phyloP scores from a whole-genome alignment of 2,888 invertebrate genomes.

The Andrena trimmerana region DNA sequence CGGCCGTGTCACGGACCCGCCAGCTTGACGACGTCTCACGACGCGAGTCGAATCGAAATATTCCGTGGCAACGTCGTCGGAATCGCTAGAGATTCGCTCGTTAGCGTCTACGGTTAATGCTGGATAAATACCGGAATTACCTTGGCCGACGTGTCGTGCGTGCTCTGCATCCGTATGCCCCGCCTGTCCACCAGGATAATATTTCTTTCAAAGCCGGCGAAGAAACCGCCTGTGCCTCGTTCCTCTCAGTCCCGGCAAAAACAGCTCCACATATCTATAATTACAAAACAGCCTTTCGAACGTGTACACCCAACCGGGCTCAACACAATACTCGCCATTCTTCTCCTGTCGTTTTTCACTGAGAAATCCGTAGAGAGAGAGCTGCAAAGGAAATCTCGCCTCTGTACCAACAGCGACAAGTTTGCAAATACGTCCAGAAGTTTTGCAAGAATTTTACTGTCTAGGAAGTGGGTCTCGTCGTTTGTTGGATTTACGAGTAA shows the following conservation, averaged over 20 bases:
- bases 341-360: slow-evolving; percentile 13
- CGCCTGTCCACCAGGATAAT: slow-evolving; percentile 14
- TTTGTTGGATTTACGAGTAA: slow-evolving; percentile 16
- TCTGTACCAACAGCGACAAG: neutral
- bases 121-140: slow-evolving; percentile 59
- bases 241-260: neutral
- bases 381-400: neutral
- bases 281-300: slow-evolving; percentile 15
- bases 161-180: slow-evolving; percentile 52
- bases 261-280: slow-evolving; percentile 22
- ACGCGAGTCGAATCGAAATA: slow-evolving; percentile 69
- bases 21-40: slow-evolving; percentile 61
- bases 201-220: slow-evolving; percentile 17
- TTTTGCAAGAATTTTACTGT: slow-evolving; percentile 27
- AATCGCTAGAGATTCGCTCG: slow-evolving; percentile 55
- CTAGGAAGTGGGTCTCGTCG: slow-evolving; percentile 10
- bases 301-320: neutral
- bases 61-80: slow-evolving; percentile 55
- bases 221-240: neutral
- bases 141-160: slow-evolving; percentile 50
- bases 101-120: slow-evolving; percentile 56
- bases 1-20: slow-evolving; percentile 67
- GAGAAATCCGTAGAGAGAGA: neutral
- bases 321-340: slow-evolving; percentile 22
- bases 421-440: slow-evolving; percentile 3